Conservation (phyloP, 2,113 vertebrate species). For the Cettia cetti region DNA sequence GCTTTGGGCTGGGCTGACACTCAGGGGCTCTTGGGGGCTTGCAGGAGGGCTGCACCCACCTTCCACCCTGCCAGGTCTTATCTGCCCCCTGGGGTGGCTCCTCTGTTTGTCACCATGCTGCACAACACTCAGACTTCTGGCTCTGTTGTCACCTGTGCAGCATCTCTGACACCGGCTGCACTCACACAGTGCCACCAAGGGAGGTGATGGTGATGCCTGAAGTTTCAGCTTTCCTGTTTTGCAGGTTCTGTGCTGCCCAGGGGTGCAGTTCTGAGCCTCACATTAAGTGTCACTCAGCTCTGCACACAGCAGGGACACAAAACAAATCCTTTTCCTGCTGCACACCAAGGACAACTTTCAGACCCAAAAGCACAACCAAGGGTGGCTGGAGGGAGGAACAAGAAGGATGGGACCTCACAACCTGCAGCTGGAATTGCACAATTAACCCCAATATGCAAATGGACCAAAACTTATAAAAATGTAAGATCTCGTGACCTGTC, state of each 20-base stretch:
- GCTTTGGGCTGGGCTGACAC: background rate
- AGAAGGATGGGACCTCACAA: background rate
- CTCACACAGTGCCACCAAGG: rapidly evolving
- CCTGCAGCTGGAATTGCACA: background rate
- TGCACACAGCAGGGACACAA: too few species aligned
- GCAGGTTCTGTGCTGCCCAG: background rate
- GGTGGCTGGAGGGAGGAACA: background rate
- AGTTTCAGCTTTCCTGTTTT: background rate
- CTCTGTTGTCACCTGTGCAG: background rate
- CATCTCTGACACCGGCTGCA: background rate
- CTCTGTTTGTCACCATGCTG: background rate
- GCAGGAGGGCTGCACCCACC: background rate
- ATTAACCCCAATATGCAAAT: background rate
- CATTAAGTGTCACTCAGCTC: background rate
- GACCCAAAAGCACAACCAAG: too few species aligned
- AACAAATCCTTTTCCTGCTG: too few species aligned
- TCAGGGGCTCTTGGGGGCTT: rapidly evolving
- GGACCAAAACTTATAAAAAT: background rate
- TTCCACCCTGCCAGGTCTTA: background rate
- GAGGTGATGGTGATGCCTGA: background rate
- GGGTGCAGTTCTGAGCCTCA: background rate
- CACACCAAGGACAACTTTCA: too few species aligned
- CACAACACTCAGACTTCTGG: background rate
- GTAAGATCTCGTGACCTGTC: too few species aligned
- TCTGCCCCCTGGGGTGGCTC: background rate